Conservation (phyloP, 64 coral and sea anemone genomes). For the Hydrozoanthus tunicans region DNA sequence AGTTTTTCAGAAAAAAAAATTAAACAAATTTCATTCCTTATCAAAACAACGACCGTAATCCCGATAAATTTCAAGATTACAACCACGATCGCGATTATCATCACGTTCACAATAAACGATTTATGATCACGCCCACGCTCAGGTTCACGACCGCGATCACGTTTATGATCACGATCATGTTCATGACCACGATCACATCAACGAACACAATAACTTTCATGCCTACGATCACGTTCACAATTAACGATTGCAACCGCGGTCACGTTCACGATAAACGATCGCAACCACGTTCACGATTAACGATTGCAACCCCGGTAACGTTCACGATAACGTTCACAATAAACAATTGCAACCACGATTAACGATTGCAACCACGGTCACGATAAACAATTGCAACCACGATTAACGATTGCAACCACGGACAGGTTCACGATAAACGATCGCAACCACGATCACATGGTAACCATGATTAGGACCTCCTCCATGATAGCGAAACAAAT, state of each 20-base stretch:
- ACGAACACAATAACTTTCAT: not conserved
- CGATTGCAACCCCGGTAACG: not conserved
- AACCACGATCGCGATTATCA: not conserved
- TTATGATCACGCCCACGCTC: not conserved
- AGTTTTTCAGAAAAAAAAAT: no score
- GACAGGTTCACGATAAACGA: no score
- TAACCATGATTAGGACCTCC: not conserved
- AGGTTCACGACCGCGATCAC: not conserved
- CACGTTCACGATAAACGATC: not conserved
- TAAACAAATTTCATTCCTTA: no score
- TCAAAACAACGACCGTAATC: no score
- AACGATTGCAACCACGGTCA: no score
- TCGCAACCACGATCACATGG: no score
- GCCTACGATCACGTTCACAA: not conserved
- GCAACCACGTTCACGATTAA: no score
- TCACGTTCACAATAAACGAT: not conserved
- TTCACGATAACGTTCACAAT: not conserved
- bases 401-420: not conserved
- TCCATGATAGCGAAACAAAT: not conserved
- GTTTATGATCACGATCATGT: not conserved
- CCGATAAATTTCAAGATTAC: not conserved
- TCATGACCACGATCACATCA: not conserved
- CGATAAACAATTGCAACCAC: not conserved
- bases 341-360: not conserved
- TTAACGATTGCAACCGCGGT: no score